Conservation (phyloP, 92 coral and sea anemone genomes). For the Ricordea florida region DNA sequence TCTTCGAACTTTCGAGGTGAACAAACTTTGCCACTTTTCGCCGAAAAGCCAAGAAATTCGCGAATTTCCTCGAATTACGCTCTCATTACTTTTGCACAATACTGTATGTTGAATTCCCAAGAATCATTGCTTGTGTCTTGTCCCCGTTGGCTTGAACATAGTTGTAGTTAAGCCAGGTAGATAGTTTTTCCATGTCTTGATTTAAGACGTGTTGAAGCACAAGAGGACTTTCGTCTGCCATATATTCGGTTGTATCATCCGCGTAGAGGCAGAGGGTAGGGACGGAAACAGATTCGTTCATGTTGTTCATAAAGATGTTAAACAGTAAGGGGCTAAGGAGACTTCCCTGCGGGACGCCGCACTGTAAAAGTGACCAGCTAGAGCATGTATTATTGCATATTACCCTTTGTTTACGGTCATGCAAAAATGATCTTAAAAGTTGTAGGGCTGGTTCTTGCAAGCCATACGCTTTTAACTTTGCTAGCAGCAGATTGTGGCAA, state of each 20-base stretch:
- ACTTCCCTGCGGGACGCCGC: constrained; percentile 10
- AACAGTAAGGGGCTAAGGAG: constrained; percentile 3
- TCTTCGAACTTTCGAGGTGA: no score
- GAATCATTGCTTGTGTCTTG: constrained; percentile 9
- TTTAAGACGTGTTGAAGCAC: constrained; percentile 1
- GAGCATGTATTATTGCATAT: background rate
- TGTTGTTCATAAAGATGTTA: no score
- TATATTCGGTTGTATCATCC: constrained; percentile 8
- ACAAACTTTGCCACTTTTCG: no score
- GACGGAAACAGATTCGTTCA: background rate
- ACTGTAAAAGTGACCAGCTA: background rate
- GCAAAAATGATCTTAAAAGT: background rate
- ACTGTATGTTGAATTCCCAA: background rate
- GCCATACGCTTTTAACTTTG: constrained; percentile 17
- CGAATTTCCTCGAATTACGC: no score
- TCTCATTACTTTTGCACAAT: no score
- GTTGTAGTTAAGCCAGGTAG: background rate
- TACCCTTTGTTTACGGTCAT: constrained; percentile 5
- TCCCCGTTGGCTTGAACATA: constrained; percentile 1
- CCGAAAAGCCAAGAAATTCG: no score
- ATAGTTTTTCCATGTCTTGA: background rate
- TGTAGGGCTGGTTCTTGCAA: background rate
- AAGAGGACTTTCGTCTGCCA: background rate
- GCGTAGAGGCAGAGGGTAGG: constrained; percentile 7
- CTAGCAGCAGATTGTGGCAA: constrained; percentile 18